Evolutionary conservation across 2,888 invertebrate genomes (phyloP).

Genomic region (Cephonodes hylas): DNA sequence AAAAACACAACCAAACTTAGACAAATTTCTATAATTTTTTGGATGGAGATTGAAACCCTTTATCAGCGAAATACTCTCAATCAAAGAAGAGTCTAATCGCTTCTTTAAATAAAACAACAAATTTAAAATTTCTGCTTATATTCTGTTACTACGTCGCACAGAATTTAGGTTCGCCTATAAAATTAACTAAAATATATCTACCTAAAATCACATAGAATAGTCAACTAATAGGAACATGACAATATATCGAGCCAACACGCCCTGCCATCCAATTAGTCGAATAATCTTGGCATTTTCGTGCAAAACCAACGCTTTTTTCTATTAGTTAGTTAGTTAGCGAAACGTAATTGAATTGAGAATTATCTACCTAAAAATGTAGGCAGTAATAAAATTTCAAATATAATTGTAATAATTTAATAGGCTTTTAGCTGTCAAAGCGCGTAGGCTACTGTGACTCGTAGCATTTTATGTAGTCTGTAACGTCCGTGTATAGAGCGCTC

Average conservation of each 20-base stretch:
- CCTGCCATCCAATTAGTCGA: background rate
- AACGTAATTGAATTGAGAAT: background rate
- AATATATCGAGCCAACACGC: background rate
- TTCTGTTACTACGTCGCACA: too few species aligned
- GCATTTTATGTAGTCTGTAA: slow-evolving; percentile 9
- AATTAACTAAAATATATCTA: background rate
- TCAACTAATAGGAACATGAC: background rate
- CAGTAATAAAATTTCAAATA: background rate
- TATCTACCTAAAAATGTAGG: too few species aligned
- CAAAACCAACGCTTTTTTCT: background rate
- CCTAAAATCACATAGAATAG: too few species aligned
- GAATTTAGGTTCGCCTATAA: too few species aligned
- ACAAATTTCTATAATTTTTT: too few species aligned
- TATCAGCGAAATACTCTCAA: too few species aligned
- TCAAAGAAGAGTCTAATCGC: too few species aligned
- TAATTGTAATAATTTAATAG: background rate
- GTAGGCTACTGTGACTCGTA: slow-evolving; percentile 5
- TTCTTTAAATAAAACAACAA: too few species aligned
- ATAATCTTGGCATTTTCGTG: background rate
- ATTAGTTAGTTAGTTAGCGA: background rate
- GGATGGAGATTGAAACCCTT: too few species aligned
- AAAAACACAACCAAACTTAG: too few species aligned
- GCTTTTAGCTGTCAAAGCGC: background rate
- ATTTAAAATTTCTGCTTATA: too few species aligned
- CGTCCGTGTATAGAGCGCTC: background rate